Percentiles rank a stretch among this genome's conserved stretches.
Evolutionary conservation across 2,113 vertebrate genomes (phyloP).

Genomic region (Phylloscopus trochiloides): DNA sequence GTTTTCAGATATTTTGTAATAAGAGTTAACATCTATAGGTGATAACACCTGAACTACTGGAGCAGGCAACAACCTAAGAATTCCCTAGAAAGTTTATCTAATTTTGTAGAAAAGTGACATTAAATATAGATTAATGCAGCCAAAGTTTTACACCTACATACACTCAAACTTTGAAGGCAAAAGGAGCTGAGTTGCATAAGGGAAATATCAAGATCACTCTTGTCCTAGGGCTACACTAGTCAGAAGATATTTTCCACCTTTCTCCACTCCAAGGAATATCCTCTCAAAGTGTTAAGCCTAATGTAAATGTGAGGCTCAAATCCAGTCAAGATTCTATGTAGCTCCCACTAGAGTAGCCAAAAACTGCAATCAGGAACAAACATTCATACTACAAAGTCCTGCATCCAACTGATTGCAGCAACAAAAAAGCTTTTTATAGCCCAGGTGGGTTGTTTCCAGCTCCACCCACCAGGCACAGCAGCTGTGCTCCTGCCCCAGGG

Average conservation of each 20-base stretch:
- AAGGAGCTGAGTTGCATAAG: background rate
- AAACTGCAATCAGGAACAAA: background rate
- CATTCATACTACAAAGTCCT: fast-evolving
- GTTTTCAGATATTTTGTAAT: background rate
- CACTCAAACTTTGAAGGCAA: background rate
- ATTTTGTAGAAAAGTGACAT: background rate
- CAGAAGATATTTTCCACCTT: background rate
- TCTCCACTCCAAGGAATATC: background rate
- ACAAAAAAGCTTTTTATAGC: background rate
- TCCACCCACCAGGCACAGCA: background rate
- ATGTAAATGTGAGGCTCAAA: background rate
- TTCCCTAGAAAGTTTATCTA: background rate
- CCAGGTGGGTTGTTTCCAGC: background rate
- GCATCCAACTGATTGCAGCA: fast-evolving
- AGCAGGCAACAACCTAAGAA: background rate
- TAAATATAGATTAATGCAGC: background rate
- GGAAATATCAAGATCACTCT: background rate
- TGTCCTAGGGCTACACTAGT: background rate
- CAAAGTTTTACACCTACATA: background rate
- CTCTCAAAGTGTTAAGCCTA: background rate
- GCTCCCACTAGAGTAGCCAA: background rate
- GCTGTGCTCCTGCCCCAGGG: background rate
- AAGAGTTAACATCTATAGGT: background rate
- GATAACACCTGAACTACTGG: background rate
- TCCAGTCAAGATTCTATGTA: fast-evolving